Conservation (phyloP, 2,888 invertebrate genomes). For the Dolomedes plantarius region DNA sequence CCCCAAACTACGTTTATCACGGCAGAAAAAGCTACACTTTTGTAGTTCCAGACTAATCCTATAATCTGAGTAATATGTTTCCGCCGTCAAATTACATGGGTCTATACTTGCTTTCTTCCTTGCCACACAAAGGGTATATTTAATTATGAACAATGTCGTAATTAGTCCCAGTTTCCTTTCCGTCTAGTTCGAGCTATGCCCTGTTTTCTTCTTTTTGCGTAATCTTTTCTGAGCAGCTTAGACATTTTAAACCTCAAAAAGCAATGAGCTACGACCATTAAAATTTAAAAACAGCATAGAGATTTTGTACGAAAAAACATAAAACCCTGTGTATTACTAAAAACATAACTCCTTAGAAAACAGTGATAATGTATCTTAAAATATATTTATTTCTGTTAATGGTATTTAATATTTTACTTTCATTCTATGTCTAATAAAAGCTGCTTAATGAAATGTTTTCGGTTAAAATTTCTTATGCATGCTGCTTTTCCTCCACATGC, state of each 20-base stretch:
- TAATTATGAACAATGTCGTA: constrained; percentile 64
- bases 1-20: constrained; percentile 51
- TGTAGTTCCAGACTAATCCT: constrained; percentile 48
- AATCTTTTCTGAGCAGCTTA: not conserved
- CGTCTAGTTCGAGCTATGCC: not conserved
- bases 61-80: constrained; percentile 62
- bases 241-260: not conserved
- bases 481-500: too few species aligned
- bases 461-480: too few species aligned
- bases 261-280: not conserved
- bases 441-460: too few species aligned
- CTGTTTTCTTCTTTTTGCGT: not conserved
- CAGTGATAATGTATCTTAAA: too few species aligned
- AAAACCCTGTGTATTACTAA: not conserved
- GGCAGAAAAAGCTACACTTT: constrained; percentile 37
- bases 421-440: too few species aligned
- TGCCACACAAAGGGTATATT: constrained; percentile 24
- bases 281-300: not conserved
- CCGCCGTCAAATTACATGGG: constrained; percentile 40
- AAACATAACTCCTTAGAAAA: too few species aligned
- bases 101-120: not conserved
- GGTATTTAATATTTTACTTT: too few species aligned
- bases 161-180: constrained; percentile 37
- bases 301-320: too few species aligned
- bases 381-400: too few species aligned